Base-by-base conservation (phyloP, 2,888 invertebrate species). In the Ernsta delagoae region DNA sequence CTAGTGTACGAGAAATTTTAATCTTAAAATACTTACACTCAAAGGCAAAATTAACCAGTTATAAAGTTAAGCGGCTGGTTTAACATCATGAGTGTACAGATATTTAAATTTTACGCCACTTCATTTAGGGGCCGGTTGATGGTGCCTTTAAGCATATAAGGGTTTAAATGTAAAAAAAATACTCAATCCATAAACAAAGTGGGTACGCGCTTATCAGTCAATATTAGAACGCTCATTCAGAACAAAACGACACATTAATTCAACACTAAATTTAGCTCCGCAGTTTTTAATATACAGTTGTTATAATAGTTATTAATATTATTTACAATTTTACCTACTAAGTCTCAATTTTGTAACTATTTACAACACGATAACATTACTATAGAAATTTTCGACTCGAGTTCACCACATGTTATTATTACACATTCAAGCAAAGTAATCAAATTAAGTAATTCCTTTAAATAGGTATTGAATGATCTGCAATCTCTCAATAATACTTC, bases 161-260 rank as follows among this genome's bases (percentile, higher is more conserved):
- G n/a, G n/a, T n/a, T n/a, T n/a, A n/a, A n/a, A n/a, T n/a, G n/a
- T n/a, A n/a, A n/a, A n/a, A n/a, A n/a, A n/a, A n/a, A n/a, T n/a
- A n/a, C n/a, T n/a, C n/a, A n/a, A n/a, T n/a, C n/a, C 43, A 66
- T 66, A 60, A 43, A 66, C 66, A 66, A 66, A 66, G 66, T 60
- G 66, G 60, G 66, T 60, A 60, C 53, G 54, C 43, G 60, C 53
- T 43, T 41, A 39, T 65, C 65, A 59, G 59, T 59, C 41, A 41
- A 50, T 39, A 59, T 16, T 59, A 39, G 59, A 65, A 65, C 36
- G 34, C 36, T 45, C 31, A 24, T 34, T 60, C 60, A n/a, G 36
- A 36, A n/a, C 6, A 36, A 36, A 36, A 36, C 36, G 36, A 36
- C 36, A 36, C 36, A 36, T 8, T 9, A 41, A 9, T 53, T 53